Evolutionary conservation across 2,797 vertebrate genomes (phyloP).

Genomic region (Manis javanica): DNA sequence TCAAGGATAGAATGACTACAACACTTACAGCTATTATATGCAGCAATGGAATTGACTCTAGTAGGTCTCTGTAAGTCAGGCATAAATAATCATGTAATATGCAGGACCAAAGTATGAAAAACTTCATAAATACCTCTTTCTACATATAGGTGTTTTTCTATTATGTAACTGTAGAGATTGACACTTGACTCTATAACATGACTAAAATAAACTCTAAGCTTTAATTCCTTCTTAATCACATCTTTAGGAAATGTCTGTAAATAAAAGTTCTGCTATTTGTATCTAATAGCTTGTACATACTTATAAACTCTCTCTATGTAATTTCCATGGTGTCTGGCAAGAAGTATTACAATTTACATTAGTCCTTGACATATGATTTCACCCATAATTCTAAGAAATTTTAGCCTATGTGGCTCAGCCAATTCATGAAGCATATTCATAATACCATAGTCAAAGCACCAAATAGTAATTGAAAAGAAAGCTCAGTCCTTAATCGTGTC

Average conservation of each 20-base stretch:
- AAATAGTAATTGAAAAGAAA: constrained; percentile 10
- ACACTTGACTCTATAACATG: background rate
- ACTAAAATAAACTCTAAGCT: constrained; percentile 15
- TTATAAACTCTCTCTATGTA: background rate
- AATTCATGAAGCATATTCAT: background rate
- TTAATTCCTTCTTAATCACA: constrained; percentile 11
- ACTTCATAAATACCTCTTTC: background rate
- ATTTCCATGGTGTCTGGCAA: background rate
- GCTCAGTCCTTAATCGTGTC: background rate
- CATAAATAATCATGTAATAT: background rate
- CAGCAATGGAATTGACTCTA: background rate
- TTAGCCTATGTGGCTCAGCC: background rate
- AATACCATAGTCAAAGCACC: background rate
- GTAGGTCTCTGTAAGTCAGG: background rate
- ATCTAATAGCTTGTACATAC: background rate
- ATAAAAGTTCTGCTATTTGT: background rate
- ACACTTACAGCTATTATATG: background rate
- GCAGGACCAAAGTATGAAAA: background rate
- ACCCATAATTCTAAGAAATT: background rate
- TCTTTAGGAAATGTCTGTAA: background rate
- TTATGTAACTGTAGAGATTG: background rate
- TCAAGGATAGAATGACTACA: background rate
- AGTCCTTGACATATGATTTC: background rate
- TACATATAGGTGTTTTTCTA: background rate
- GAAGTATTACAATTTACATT: background rate